Base-by-base conservation (phyloP, 2,113 vertebrate genomes). In the Tiliqua scincoides region DNA sequence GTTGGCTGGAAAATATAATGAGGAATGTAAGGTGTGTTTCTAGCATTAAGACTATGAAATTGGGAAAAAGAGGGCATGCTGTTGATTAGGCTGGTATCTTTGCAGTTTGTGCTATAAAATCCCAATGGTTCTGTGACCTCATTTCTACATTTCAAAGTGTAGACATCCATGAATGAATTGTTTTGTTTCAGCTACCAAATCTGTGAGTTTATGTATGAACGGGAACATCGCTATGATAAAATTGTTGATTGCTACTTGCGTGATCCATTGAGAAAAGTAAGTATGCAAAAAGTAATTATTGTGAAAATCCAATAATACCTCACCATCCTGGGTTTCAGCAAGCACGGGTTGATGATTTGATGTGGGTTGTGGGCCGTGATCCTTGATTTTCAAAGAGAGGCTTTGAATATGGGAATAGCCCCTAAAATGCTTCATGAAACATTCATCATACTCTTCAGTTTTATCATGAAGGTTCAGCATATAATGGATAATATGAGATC, bases 201-300 rank as follows among this genome's bases (percentile, higher is more conserved):
- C 72, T 99, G 99, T 85, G 99, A 99, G 89, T 99, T 99, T 94
- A 98, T 99, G 89, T 99, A 99, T 63, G 99, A 99, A 82, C 97
- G 97, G 92, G 97, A 97, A 89, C 97, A 98, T 90, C 94, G 97
- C 78, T 99, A 98, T 54, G 98, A 99, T 95, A 97, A 92, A 93
- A 99, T 99, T 85, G 96, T 99, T 27, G 94, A 97, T 94, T 99
- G 99, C 93, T 99, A 99, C 96, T 94, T 99, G 91, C 97, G 94
- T 85, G 99, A 99, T 92, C 96, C 98, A 0, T 92, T 99, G 79
- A 96, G 99, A 94, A 98, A 98, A 97, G 99, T 99, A 93, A 92
- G 95, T 14, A 87, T 25, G 65, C 54, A 54, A 1, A 74, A 75
- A 65, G 57, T 40, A 84, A 74, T 81, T 74, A 35, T 54, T 54